Evolutionary conservation across 2,797 vertebrate species (phyloP).

Genomic region (Monodelphis domestica): DNA sequence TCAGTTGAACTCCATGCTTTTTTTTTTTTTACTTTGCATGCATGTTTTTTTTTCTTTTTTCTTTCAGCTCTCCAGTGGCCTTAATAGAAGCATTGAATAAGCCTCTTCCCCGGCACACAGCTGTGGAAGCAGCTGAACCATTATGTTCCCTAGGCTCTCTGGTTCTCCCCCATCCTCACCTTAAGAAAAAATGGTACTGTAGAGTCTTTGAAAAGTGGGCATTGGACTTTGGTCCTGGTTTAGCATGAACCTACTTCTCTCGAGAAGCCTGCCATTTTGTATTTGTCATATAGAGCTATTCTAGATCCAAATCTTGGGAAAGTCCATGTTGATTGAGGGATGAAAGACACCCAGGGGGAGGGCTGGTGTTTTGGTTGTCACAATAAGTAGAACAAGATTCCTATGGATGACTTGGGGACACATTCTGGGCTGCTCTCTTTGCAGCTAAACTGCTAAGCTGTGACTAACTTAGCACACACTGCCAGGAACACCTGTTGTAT

Average conservation of each 20-base stretch:
- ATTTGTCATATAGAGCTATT: conserved; percentile 27
- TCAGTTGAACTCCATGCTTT: not conserved
- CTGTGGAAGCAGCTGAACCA: not conserved
- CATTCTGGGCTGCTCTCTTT: conserved; percentile 9
- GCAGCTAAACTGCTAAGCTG: not conserved
- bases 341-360: conserved; percentile 16
- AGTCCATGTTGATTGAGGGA: conserved; percentile 31
- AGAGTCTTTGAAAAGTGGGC: not conserved
- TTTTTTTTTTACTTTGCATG: not conserved
- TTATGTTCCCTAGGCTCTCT: not conserved
- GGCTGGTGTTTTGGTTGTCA: not conserved
- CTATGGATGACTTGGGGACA: conserved; percentile 6
- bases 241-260: not conserved
- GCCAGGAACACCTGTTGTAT: not conserved
- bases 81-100: conserved; percentile 28
- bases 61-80: not conserved
- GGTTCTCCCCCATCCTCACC: not conserved
- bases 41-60: not conserved
- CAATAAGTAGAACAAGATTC: conserved; percentile 5
- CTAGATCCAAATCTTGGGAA: conserved; percentile 35
- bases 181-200: not conserved
- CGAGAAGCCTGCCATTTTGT: not conserved
- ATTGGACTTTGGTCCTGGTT: not conserved
- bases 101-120: not conserved
- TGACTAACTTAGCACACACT: not conserved